Conservation (phyloP, 2,113 vertebrate genomes). For the Tauraco erythrolophus region DNA sequence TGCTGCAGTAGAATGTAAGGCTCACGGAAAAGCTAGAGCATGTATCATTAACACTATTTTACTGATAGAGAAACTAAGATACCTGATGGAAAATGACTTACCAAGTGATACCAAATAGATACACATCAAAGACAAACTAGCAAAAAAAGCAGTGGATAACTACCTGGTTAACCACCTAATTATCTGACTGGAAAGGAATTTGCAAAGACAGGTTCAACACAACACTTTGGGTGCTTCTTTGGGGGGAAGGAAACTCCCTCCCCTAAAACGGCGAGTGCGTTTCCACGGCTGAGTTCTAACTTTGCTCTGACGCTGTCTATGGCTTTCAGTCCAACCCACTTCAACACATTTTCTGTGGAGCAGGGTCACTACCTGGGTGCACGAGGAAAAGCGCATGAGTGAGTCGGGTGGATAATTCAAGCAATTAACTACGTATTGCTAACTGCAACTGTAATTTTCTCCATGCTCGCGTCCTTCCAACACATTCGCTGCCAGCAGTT, state of each 20-base stretch:
- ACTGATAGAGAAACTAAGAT: not conserved
- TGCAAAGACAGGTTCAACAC: not conserved
- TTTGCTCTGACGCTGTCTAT: rapidly evolving
- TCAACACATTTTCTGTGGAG: not conserved
- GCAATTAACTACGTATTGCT: not conserved
- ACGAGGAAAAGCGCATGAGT: rapidly evolving
- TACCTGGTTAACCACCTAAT: not conserved
- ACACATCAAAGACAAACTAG: not conserved
- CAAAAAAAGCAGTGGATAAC: not conserved
- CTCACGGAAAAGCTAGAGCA: not conserved
- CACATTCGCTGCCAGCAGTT: rapidly evolving
- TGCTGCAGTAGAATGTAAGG: not conserved
- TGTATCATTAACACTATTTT: not conserved
- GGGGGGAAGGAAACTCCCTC: not conserved
- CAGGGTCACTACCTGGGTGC: not conserved
- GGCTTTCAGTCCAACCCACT: not conserved
- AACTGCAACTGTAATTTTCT: not conserved
- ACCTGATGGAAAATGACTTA: not conserved
- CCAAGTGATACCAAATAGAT: not conserved
- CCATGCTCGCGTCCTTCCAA: rapidly evolving
- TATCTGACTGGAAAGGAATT: rapidly evolving
- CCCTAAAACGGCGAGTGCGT: rapidly evolving
- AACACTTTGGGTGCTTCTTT: not conserved
- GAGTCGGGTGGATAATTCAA: not conserved
- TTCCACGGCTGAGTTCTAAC: not conserved